These are phyloP conservation scores for Trichosurus vulpecula DNA, from an alignment of 2,797 vertebrate species.

Conservation along the genomic window DNA sequence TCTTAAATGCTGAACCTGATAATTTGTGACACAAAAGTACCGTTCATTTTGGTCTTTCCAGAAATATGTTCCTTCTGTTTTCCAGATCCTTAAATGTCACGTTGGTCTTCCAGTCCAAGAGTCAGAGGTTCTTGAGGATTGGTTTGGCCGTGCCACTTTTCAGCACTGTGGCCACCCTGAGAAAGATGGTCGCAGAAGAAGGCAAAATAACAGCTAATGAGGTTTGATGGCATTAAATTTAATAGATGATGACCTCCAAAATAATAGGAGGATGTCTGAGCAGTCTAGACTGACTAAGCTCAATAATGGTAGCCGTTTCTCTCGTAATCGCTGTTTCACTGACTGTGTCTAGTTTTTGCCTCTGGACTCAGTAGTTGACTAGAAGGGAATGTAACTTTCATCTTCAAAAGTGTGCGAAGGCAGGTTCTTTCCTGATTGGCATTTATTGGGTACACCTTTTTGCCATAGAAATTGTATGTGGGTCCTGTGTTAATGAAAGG, in stretches of 20 bases:
- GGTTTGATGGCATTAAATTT: slow-evolving; percentile 80
- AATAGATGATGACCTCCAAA: background rate
- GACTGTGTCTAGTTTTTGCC: background rate
- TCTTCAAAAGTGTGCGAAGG: background rate
- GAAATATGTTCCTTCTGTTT: slow-evolving; percentile 51
- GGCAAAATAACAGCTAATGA: slow-evolving; percentile 89
- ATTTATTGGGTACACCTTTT: background rate
- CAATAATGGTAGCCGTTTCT: slow-evolving; percentile 38
- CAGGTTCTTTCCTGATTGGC: background rate
- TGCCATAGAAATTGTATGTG: background rate
- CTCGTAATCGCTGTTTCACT: slow-evolving; percentile 45
- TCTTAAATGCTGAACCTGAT: background rate
- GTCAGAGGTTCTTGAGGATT: slow-evolving; percentile 89
- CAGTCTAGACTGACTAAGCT: background rate
- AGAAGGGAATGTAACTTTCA: background rate
- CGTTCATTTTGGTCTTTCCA: background rate
- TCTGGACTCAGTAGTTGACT: background rate
- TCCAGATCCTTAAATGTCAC: slow-evolving; percentile 91
- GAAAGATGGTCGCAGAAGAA: slow-evolving; percentile 92
- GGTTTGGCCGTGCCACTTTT: slow-evolving; percentile 92
- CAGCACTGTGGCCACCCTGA: slow-evolving; percentile 88
- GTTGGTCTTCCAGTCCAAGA: slow-evolving; percentile 91
- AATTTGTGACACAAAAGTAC: background rate
- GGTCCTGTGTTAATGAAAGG: background rate
- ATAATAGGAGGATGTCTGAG: background rate